These are phyloP conservation scores for Meloidogyne floridensis DNA, from an alignment of 1,140 invertebrate genomes.

Conservation along the genomic window DNA sequence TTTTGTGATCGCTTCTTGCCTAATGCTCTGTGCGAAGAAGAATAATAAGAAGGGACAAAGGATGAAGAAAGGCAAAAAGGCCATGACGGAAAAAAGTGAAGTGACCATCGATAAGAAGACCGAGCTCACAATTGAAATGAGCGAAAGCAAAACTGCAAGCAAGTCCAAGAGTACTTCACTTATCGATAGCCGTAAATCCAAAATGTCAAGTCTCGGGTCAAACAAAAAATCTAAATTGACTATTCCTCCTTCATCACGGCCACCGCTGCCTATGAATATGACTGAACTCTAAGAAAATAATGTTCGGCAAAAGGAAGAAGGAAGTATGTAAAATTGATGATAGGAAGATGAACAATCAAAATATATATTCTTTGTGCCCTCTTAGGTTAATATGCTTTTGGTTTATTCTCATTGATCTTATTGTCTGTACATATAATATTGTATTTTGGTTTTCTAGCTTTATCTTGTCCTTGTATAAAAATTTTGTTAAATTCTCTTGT, in stretches of 20 bases:
- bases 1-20: constrained; percentile 2
- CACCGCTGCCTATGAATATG: background rate
- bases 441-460: too few species aligned
- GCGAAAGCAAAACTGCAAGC: background rate
- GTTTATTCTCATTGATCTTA: too few species aligned
- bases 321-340: background rate
- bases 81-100: background rate
- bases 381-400: too few species aligned
- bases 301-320: background rate
- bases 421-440: too few species aligned
- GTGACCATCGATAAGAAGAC: background rate
- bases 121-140: background rate
- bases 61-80: background rate
- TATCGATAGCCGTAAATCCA: background rate
- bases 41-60: background rate
- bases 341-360: background rate
- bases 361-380: too few species aligned
- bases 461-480: too few species aligned
- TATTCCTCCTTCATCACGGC: background rate
- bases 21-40: constrained; percentile 2
- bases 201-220: background rate
- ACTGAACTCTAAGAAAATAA: background rate
- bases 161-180: background rate
- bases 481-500: too few species aligned
- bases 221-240: background rate